phyloP scores from a whole-genome alignment of 2,113 vertebrate genomes.

The Indri indri region DNA sequence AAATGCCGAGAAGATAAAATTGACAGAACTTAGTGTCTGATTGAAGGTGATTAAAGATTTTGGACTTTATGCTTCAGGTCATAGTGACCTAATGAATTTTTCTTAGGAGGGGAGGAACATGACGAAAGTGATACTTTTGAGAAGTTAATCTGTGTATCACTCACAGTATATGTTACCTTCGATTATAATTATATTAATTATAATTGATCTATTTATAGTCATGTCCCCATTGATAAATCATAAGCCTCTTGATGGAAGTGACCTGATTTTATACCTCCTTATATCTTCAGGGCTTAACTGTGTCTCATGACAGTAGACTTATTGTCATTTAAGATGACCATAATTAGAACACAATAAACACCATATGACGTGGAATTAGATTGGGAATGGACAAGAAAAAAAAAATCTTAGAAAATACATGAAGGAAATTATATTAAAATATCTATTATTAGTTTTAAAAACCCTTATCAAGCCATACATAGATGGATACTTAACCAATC shows the following conservation, averaged over 20 bases:
- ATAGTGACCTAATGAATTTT: background rate
- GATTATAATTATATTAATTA: background rate
- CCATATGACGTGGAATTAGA: background rate
- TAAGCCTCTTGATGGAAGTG: background rate
- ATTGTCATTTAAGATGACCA: background rate
- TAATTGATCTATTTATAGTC: background rate
- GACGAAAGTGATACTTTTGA: constrained; percentile 10
- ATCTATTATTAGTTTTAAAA: background rate
- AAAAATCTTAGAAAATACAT: background rate
- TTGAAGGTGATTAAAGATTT: background rate
- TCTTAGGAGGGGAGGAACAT: background rate
- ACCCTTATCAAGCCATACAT: background rate
- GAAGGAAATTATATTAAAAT: background rate
- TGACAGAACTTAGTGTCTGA: background rate
- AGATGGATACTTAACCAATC: background rate
- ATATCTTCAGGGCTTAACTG: background rate
- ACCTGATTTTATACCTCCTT: background rate
- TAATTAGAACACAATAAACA: background rate
- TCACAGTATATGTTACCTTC: background rate
- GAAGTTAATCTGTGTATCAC: background rate
- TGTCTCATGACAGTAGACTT: background rate
- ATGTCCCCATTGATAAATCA: background rate
- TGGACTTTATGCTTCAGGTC: background rate
- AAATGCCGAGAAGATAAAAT: background rate
- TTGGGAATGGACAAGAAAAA: constrained; percentile 6